Percentiles rank a stretch among this genome's conserved stretches.
These are phyloP conservation scores for Rattus rattus DNA, from an alignment of 2,113 vertebrate genomes.

Conservation along the genomic window DNA sequence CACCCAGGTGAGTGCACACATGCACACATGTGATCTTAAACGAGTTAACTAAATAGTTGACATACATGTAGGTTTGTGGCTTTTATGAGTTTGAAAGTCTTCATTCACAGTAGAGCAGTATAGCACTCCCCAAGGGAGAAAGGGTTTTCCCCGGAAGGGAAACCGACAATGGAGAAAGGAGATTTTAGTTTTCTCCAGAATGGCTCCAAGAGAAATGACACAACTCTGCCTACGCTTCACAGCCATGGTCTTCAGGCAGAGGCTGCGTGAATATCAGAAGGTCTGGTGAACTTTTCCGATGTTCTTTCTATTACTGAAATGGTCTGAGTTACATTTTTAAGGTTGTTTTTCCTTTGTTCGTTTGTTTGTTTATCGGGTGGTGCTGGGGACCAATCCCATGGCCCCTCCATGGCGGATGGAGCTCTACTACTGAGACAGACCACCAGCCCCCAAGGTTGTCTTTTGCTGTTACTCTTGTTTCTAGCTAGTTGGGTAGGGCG, in stretches of 20 bases:
- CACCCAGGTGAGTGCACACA: not conserved
- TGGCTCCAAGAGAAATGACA: constrained; percentile 27
- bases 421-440: not conserved
- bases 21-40: not conserved
- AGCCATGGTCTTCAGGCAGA: not conserved
- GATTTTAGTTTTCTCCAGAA: constrained; percentile 4
- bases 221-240: not conserved
- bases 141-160: not conserved
- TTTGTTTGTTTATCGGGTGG: not conserved
- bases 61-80: not conserved
- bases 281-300: not conserved
- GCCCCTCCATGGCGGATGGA: too few relatives aligned
- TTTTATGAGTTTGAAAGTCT: constrained; percentile 40
- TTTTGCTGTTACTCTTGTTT: not conserved
- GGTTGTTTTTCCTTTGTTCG: not conserved
- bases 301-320: not conserved
- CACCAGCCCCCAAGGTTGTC: not conserved
- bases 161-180: not conserved
- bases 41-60: not conserved
- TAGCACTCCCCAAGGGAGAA: not conserved
- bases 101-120: not conserved
- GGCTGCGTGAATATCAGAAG: not conserved
- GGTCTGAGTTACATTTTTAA: not conserved
- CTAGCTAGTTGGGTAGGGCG: not conserved
- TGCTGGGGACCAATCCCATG: not conserved